phyloP scores from a whole-genome alignment of 2,888 invertebrate genomes.

The Lithophane ornitopus region DNA sequence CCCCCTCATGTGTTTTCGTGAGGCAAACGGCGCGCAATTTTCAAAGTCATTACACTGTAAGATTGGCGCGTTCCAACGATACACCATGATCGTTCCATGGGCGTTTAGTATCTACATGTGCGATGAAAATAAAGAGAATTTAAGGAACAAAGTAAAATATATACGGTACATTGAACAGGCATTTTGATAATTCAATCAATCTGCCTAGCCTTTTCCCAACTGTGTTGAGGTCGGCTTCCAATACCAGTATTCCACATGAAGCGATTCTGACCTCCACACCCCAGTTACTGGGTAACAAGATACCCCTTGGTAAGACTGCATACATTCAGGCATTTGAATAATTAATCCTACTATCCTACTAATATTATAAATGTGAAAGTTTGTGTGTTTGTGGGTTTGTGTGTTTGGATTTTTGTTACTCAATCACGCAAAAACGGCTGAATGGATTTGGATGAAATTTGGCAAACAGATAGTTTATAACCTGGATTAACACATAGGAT shows the following conservation, averaged over 20 bases:
- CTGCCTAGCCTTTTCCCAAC: background rate
- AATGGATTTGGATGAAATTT: no score
- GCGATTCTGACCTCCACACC: background rate
- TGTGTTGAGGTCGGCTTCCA: background rate
- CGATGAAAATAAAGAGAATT: background rate
- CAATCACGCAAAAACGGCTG: no score
- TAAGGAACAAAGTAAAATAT: background rate
- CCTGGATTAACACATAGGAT: no score
- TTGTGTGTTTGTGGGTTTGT: no score
- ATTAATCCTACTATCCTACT: no score
- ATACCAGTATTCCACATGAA: background rate
- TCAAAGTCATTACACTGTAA: conserved; percentile 47
- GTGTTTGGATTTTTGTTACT: no score
- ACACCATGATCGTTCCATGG: conserved; percentile 16
- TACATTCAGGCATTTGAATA: background rate
- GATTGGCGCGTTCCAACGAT: conserved; percentile 30
- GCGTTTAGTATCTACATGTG: background rate
- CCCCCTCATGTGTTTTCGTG: background rate
- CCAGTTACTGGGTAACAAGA: background rate
- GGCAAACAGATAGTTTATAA: no score
- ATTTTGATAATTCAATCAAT: background rate
- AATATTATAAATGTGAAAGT: no score
- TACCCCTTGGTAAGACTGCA: background rate
- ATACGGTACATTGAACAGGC: background rate
- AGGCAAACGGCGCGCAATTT: conserved; percentile 37